Evolutionary conservation across 2,888 invertebrate genomes (phyloP), one percentile per base, ranked within the genome.

Genomic region (Diloba caeruleocephala): DNA sequence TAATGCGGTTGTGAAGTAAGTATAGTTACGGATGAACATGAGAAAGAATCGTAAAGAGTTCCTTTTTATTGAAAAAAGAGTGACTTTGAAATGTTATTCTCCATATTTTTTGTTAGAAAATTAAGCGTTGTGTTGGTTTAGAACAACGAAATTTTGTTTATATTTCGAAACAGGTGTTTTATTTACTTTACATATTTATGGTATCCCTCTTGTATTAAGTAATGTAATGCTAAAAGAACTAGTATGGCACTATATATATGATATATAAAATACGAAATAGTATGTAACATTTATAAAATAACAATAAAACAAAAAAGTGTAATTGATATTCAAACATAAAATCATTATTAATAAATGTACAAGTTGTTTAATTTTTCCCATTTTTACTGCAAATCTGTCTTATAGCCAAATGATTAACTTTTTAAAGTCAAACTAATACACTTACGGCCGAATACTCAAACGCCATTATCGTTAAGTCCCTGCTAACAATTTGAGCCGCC

Each of bases 261-360:
- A 66, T 70, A 80, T 74, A 79, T 78, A 77, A 77, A 75, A 56
- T 82, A 83, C 77, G 79, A 81, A 76, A 65, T 71, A 73, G 68
- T 74, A 81, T 82, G 83, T 88, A 87, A 86, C 82, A 78, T 88
- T 88, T 88, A 87, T 89, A 89, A 86, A 82, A 81, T 85, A 84
- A 85, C 78, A 84, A 84, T 81, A 85, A 86, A 83, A 74, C 70
- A 79, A 81, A 78, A 82, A 84, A 83, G 80, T 88, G 89, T 89
- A 89, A 89, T 89, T 89, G 88, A 87, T 88, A 90, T 89, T 89
- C 84, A 85, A 87, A 74, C 85, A 89, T 87, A 86, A 88, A 88
- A 82, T 87, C 84, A 87, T 85, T 87, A 89, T 81, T 85, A 88
- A 83, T 90, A 89, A 89, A 90, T 90, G 89, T 90, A 88, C 12